Base-by-base conservation (phyloP, 2,797 vertebrate genomes). In the Rachycentron canadum region DNA sequence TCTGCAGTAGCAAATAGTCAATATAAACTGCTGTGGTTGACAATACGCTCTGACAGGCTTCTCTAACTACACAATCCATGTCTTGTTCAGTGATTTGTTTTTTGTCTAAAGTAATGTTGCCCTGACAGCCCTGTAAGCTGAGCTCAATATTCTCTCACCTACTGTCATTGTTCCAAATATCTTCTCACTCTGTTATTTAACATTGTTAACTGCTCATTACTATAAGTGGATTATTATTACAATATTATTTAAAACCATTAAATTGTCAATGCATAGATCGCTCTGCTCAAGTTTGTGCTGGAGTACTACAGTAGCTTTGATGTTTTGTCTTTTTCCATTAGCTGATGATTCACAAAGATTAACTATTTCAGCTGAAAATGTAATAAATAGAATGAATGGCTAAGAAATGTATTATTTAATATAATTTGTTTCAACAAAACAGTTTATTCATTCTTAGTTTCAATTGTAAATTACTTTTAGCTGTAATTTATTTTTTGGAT, bases 1-100 rank as follows among this genome's bases (percentile, higher is more conserved):
- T 53, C 60, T 61, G 50, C 45, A 78, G 50, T 47, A 70, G 38
- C 26, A 83, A 83, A 83, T 68, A 73, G 76, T 85, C 85, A 76
- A 83, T 91, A 62, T 61, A 76, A 72, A 50, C 40, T 53, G 34
- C 65, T 6, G n/a, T 34, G 58, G 56, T 67, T 2, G 21, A 89
- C 76, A 89, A 80, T 68, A 36, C 8, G 28, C 70, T 57, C 65
- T 81, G 87, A 84, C 82, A 78, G 68, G 58, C 66, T 43, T 68
- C 75, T 82, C 50, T 70, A 71, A 78, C 40, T 55, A 36, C 55
- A 69, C 73, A 58, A 79, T 84, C 50, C 28, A 72, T 58, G 45
- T 67, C 49, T 67, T 49, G 56, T 72, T 70, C 40, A 61, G 11
- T 40, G 60, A 57, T 58, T 61, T 34, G 61, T 70, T 78, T 74